Conservation (phyloP, 2,797 vertebrate species). For the Alauda arvensis region DNA sequence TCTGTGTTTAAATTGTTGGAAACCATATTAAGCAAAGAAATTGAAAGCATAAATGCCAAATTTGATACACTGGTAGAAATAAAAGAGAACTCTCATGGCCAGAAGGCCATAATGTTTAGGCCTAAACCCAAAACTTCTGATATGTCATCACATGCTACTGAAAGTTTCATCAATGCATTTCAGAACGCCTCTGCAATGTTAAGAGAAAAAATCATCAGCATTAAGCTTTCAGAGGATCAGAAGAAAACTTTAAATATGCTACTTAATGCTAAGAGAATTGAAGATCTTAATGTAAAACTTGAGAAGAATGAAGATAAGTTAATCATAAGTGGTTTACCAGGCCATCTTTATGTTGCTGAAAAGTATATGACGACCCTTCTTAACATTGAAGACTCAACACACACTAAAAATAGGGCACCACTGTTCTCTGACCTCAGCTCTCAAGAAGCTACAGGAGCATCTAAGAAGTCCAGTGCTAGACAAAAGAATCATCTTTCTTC, state of each 20-base stretch:
- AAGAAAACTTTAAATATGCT: not conserved
- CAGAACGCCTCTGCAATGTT: constrained; percentile 22
- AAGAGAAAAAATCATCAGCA: constrained; percentile 3
- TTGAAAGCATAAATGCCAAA: constrained; percentile 45
- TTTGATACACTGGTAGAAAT: constrained; percentile 8
- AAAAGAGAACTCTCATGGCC: not conserved
- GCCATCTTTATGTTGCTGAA: constrained; percentile 7
- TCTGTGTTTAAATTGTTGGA: constrained; percentile 43
- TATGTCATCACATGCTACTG: constrained; percentile 56
- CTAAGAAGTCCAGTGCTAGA: not conserved
- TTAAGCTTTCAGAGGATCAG: not conserved
- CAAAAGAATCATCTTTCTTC: not conserved
- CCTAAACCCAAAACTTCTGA: constrained; percentile 3
- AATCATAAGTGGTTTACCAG: constrained; percentile 31
- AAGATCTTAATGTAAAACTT: not conserved
- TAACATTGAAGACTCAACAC: not conserved
- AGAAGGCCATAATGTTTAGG: constrained; percentile 49
- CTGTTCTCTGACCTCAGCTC: not conserved
- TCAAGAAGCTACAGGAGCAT: not conserved
- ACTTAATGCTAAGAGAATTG: not conserved
- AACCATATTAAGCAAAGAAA: constrained; percentile 14
- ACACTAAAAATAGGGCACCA: not conserved
- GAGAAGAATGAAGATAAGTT: not conserved
- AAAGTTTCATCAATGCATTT: constrained; percentile 51
- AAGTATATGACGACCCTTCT: not conserved